phyloP scores from a whole-genome alignment of 1,140 invertebrate genomes.

The Drosophila paulistorum region DNA sequence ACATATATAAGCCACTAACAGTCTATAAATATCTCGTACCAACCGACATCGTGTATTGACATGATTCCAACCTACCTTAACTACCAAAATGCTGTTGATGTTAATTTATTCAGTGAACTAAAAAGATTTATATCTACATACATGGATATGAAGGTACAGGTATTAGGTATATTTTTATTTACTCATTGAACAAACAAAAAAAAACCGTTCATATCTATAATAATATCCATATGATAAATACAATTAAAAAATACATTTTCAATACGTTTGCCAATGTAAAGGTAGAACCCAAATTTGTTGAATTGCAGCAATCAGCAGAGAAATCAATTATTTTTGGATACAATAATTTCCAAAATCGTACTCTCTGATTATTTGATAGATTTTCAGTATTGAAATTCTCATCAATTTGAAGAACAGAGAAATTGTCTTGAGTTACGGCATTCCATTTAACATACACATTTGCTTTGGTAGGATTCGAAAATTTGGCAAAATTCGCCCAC shows the following conservation, averaged over 20 bases:
- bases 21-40: neutral
- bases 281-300: slow-evolving; percentile 48
- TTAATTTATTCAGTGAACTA: neutral
- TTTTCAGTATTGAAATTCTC: slow-evolving; percentile 89
- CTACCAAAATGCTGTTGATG: neutral
- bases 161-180: slow-evolving; percentile 2
- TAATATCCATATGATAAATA: slow-evolving; percentile 2
- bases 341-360: slow-evolving; percentile 92
- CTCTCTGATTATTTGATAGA: slow-evolving; percentile 88
- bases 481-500: slow-evolving; percentile 89
- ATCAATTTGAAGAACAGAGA: slow-evolving; percentile 88
- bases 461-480: slow-evolving; percentile 87
- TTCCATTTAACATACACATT: slow-evolving; percentile 89
- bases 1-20: neutral
- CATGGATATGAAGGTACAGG: neutral
- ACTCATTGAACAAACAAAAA: slow-evolving; percentile 1
- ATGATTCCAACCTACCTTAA: neutral
- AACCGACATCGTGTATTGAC: neutral
- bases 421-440: slow-evolving; percentile 85
- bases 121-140: neutral
- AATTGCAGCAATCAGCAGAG: slow-evolving; percentile 88
- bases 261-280: slow-evolving; percentile 24
- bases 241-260: slow-evolving; percentile 35
- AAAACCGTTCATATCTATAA: neutral
- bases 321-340: slow-evolving; percentile 89